These are phyloP conservation scores for Amphilophus citrinellus DNA, from an alignment of 2,113 vertebrate genomes.

Conservation along the genomic window DNA sequence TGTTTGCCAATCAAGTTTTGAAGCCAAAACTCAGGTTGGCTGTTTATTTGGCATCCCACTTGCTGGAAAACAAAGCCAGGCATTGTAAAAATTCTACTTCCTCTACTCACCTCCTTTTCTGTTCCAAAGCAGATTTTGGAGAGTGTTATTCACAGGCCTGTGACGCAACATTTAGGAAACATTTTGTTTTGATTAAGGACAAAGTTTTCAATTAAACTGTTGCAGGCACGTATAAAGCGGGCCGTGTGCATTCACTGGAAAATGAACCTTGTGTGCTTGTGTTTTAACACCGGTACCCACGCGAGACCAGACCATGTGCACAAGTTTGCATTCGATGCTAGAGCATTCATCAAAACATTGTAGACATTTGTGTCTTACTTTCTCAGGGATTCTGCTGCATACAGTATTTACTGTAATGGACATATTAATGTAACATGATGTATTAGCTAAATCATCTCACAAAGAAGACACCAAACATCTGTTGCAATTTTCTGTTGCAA, in stretches of 20 bases:
- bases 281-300: not conserved
- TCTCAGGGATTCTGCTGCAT: not conserved
- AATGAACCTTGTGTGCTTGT: constrained; percentile 8
- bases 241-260: not conserved
- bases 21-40: constrained; percentile 27
- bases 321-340: not conserved
- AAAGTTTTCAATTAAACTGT: constrained; percentile 1
- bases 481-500: constrained; percentile 8
- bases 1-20: constrained; percentile 22
- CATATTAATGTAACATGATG: not conserved
- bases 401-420: constrained; percentile 1
- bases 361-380: not conserved
- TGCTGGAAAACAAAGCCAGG: constrained; percentile 21
- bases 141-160: not conserved
- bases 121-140: constrained; percentile 7
- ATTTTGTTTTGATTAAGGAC: constrained; percentile 40
- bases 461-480: not conserved
- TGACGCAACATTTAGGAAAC: constrained; percentile 25
- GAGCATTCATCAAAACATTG: not conserved
- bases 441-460: not conserved
- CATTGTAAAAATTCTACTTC: constrained; percentile 26
- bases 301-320: not conserved
- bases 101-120: not conserved
- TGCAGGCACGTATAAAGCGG: not conserved
- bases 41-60: constrained; percentile 27